Evolutionary conservation across 2,113 vertebrate species (phyloP), one percentile per base, ranked within the genome.

Genomic region (Corapipo altera): DNA sequence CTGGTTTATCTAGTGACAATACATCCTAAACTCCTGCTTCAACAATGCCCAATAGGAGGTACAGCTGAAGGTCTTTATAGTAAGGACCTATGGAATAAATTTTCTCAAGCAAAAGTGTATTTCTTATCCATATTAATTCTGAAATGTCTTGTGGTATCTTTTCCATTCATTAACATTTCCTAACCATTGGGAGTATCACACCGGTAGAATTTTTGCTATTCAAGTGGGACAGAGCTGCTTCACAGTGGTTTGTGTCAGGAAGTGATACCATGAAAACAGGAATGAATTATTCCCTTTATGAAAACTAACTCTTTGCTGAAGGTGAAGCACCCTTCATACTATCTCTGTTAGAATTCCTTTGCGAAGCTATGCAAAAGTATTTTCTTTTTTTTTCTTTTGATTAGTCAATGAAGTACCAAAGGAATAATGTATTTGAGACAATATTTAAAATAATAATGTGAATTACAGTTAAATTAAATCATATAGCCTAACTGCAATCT

Each of bases 381-480:
- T 82, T 81, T 67, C 2, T 84, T 73, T 70, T 35, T 43, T 69
- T 89, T 54, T 52, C 13, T 46, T 91, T 88, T 48, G 13, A 70
- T 58, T 75, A 89, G 62, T 75, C 41, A 75, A 20, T 87, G 76
- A 72, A 91, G 80, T 80, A 67, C 21, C 24, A 52, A 92, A 93
- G 22, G 21, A 84, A 92, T 65, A 44, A 92, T 43, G 28, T 28
- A 82, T 91, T 61, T 67, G 37, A 75, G 26, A 72, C 15, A 26
- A 48, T 32, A 59, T n/a, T 89, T 87, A 44, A 83, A 85, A 79
- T 44, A 67, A 37, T 21, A 61, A 51, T 46, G 66, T 65, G 19
- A 94, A 84, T 89, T 93, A 72, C 57, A 93, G 91, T 94, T 94
- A 81, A 75, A 82, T 79, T 64, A 82, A 81, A 37, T 44, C 15